Evolutionary conservation across 2,888 invertebrate species (phyloP).

Genomic region (Drosophila neoperkinsi): DNA sequence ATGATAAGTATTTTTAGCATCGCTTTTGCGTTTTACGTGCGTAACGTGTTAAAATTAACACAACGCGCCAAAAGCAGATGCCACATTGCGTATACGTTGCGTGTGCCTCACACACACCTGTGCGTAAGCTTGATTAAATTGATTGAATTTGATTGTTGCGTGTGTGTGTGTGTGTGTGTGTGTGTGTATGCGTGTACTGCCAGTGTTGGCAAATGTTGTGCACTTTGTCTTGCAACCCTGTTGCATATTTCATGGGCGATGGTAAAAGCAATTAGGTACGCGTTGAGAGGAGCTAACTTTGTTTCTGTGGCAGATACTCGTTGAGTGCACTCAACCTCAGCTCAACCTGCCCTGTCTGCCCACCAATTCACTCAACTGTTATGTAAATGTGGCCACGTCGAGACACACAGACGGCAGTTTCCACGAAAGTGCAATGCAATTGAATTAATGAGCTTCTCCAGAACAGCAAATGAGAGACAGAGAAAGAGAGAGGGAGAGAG

Average conservation of each 20-base stretch:
- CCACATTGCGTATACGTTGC: conserved; percentile 58
- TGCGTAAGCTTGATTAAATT: conserved; percentile 67
- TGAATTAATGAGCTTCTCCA: conserved; percentile 67
- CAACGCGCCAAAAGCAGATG: conserved; percentile 53
- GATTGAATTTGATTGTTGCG: conserved; percentile 75
- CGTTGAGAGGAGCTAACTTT: conserved; percentile 30
- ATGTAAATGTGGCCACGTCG: conserved; percentile 64
- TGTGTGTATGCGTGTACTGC: background rate
- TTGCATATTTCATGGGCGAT: conserved; percentile 50
- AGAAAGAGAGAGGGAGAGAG: background rate
- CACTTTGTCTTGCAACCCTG: conserved; percentile 44
- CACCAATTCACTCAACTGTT: conserved; percentile 50
- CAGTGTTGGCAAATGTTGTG: conserved; percentile 21
- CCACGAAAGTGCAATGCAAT: conserved; percentile 71
- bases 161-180: background rate
- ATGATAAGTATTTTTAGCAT: conserved; percentile 75
- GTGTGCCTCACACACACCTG: conserved; percentile 36
- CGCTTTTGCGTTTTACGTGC: conserved; percentile 67
- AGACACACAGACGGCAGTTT: conserved; percentile 61
- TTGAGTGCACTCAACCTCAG: conserved; percentile 21
- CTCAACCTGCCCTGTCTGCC: conserved; percentile 16
- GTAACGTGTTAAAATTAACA: conserved; percentile 80
- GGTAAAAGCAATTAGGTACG: conserved; percentile 61
- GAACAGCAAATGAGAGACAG: conserved; percentile 1
- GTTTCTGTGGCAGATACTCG: conserved; percentile 8